Evolutionary conservation across 2,888 invertebrate species (phyloP), one percentile per base, ranked within the genome.

Genomic region (Argyresthia albistria): DNA sequence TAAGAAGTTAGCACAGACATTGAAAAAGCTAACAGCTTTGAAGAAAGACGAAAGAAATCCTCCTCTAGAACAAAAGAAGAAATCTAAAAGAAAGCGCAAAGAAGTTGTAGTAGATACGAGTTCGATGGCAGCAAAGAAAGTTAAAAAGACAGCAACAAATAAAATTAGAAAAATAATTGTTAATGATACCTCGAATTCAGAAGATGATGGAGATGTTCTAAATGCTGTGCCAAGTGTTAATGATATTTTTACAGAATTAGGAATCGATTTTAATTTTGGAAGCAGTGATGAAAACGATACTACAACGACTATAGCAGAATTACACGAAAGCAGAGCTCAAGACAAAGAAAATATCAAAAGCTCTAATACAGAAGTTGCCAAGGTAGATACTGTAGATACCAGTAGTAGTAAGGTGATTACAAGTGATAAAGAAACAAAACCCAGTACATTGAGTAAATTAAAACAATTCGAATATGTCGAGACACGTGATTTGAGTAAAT

Each of bases 221-320:
- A 76, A 87, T 57, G 77, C 69, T 57, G 70, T 88, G 4, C 88
- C 87, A 0, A 87, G 87, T 70, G 88, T 88, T 0, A 82, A 88
- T 67, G 84, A 88, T 63, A 69, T 70, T 16, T 84, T 79, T 55
- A 65, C 69, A 42, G 73, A 78, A 56, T 66, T 84, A 55, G 75
- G 70, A 46, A 75, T 84, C 39, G 69, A 81, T 62, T 75, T 86
- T 15, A 69, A 60, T 51, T 54, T 57, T 46, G 54, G 60, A 42
- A 53, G 57, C 54, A 55, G 58, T 43, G 45, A 55, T 52, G 36
- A 43, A 50, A 45, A 37, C 1, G 16, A 49, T 48, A 46, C n/a
- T n/a, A n/a, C n/a, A n/a, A n/a, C n/a, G n/a, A n/a, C n/a, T n/a
- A n/a, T n/a, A n/a, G n/a, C n/a, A n/a, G n/a, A n/a, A n/a, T n/a